Conservation (phyloP, 1,140 invertebrate species). For the Mercenaria mercenaria region DNA sequence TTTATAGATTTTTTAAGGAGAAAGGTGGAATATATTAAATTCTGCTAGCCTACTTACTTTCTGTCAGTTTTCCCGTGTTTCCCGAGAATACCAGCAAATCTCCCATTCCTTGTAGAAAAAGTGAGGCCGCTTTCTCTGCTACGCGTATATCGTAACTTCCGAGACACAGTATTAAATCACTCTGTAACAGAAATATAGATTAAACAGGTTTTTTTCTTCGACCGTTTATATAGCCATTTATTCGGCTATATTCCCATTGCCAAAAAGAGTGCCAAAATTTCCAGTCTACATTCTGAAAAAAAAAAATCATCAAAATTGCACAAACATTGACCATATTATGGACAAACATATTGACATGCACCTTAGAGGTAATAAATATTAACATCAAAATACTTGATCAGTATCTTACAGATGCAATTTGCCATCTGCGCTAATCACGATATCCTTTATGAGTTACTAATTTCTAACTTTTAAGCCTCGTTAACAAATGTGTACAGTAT, state of each 20-base stretch:
- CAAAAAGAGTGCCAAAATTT: background rate
- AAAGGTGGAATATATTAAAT: too few species aligned
- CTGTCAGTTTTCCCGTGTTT: conserved; percentile 76
- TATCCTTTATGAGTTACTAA: too few species aligned
- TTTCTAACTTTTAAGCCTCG: too few species aligned
- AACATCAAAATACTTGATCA: too few species aligned
- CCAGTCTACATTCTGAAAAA: too few species aligned
- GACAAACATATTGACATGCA: too few species aligned
- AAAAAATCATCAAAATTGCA: background rate
- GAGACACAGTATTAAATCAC: conserved; percentile 78
- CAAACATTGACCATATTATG: too few species aligned
- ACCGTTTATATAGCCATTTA: background rate
- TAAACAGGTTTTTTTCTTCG: background rate
- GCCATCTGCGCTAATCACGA: too few species aligned
- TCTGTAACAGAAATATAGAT: conserved; percentile 65
- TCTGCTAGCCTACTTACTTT: conserved; percentile 71
- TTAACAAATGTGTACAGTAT: too few species aligned
- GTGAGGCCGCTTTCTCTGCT: conserved; percentile 72
- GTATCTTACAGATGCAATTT: too few species aligned
- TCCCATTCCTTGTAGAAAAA: conserved; percentile 73
- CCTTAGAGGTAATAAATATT: too few species aligned
- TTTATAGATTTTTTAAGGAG: too few species aligned
- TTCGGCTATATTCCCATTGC: background rate
- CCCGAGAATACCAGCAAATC: conserved; percentile 78
- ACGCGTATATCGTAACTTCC: conserved; percentile 79